Percentiles rank a stretch among this genome's conserved stretches.
Conservation (phyloP, 2,797 vertebrate genomes). For the Semotilus atromaculatus region DNA sequence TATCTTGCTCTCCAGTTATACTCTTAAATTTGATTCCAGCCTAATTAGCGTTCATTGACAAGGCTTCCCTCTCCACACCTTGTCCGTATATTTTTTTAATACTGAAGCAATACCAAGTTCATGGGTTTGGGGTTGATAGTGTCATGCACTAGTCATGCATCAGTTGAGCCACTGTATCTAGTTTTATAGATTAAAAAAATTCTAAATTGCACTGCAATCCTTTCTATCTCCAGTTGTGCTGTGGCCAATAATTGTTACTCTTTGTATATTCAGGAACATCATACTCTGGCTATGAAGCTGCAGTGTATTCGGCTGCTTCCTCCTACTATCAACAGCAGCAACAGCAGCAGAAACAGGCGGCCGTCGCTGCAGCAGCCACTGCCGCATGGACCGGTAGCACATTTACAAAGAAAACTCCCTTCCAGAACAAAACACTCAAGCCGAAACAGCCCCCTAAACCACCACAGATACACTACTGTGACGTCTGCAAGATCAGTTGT, state of each 20-base stretch:
- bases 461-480: constrained; percentile 98
- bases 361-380: constrained; percentile 89
- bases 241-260: background rate
- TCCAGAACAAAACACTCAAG: constrained; percentile 95
- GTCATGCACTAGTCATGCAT: background rate
- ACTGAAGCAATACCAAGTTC: background rate
- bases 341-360: constrained; percentile 88
- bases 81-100: background rate
- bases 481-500: constrained; percentile 99
- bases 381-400: constrained; percentile 94
- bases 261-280: constrained; percentile 84
- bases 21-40: background rate
- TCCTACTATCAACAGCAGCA: constrained; percentile 96
- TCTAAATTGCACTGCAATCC: background rate
- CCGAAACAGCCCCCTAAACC: constrained; percentile 96
- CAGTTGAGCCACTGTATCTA: background rate
- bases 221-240: background rate
- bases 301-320: constrained; percentile 97
- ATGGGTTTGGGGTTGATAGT: background rate
- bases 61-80: background rate
- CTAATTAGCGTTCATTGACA: background rate
- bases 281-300: constrained; percentile 97
- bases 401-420: constrained; percentile 94
- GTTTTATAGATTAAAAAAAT: background rate
- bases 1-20: background rate